Evolutionary conservation across 2,888 invertebrate species (phyloP), one percentile per base, ranked within the genome.

Genomic region (Zele albiditarsus): DNA sequence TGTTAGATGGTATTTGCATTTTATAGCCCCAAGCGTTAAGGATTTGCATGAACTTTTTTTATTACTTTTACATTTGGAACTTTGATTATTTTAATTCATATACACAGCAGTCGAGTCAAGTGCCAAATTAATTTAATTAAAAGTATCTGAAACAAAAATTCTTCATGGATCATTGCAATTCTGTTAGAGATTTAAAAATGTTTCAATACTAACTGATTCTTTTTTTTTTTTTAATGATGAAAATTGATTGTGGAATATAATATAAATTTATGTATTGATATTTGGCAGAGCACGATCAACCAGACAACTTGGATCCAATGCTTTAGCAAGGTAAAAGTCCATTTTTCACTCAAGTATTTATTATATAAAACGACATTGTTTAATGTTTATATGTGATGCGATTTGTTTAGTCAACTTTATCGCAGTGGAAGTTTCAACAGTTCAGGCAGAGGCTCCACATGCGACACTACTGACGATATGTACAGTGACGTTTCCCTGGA

Each of bases 401-500:
- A 49, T 46, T 57, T 71, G 91, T 94, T 80, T 91, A 96, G 96
- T 91, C 96, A 96, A 91, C 92, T 97, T 86, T 96, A 96, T 91
- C 94, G 97, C 89, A 96, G 96, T 89, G 96, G 96, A 88, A 96
- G 96, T 90, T 97, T 97, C 91, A 96, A 96, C 91, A 96, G 96
- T 84, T 96, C 96, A 77, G 96, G 97, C 82, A 94, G 96, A 89
- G 96, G 96, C 88, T 97, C 97, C 83, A 96, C 94, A 87, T 96
- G 96, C 90, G 96, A 97, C 90, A 95, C 95, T 86, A 95, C 95
- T 74, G 97, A 97, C 92, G 97, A 97, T 91, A 96, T 97, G 94
- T 97, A 96, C 92, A 97, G 97, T 81, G 97, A 98, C 91, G 96
- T 96, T 74, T 96, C 96, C 82, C 91, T 97, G 82, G 95, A 96